Conservation (phyloP, 92 coral and sea anemone genomes). For the Chrysogorgia sp. region DNA sequence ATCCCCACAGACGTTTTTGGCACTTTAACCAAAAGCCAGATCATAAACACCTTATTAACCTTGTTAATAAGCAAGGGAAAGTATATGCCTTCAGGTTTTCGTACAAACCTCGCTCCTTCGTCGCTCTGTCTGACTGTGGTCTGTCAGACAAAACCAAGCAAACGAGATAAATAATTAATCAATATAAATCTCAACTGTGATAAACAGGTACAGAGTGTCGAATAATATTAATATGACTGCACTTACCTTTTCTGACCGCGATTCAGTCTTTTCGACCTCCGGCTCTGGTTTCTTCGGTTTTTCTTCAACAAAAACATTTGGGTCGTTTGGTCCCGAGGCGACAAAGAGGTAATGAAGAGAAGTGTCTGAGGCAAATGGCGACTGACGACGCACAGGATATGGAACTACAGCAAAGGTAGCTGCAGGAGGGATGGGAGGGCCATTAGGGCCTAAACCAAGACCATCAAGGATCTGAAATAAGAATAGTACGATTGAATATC, state of each 20-base stretch:
- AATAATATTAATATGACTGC: too few relatives aligned
- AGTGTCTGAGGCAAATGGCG: slow-evolving; percentile 89
- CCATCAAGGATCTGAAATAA: slow-evolving; percentile 82
- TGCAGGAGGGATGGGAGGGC: slow-evolving; percentile 99
- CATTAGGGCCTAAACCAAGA: slow-evolving; percentile 90
- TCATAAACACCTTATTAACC: too few relatives aligned
- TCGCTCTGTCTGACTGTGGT: too few relatives aligned
- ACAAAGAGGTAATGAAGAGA: slow-evolving; percentile 86
- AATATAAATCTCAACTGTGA: too few relatives aligned
- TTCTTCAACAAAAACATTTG: slow-evolving; percentile 82
- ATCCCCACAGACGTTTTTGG: too few relatives aligned
- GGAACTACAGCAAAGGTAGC: slow-evolving; percentile 98
- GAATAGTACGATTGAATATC: not conserved
- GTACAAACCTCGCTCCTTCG: too few relatives aligned
- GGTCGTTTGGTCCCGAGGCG: slow-evolving; percentile 87
- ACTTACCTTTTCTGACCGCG: slow-evolving; percentile 66
- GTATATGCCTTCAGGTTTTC: too few relatives aligned
- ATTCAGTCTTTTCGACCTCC: slow-evolving; percentile 85
- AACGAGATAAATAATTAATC: too few relatives aligned
- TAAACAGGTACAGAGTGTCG: too few relatives aligned
- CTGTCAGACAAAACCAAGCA: too few relatives aligned
- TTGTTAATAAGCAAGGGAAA: too few relatives aligned
- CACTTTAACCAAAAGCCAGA: too few relatives aligned
- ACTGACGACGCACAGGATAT: slow-evolving; percentile 94
- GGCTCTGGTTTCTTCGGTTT: slow-evolving; percentile 80